Evolutionary conservation across 2,113 vertebrate species (phyloP), one percentile per base, ranked within the genome.

Genomic region (Muscicapa adusta): DNA sequence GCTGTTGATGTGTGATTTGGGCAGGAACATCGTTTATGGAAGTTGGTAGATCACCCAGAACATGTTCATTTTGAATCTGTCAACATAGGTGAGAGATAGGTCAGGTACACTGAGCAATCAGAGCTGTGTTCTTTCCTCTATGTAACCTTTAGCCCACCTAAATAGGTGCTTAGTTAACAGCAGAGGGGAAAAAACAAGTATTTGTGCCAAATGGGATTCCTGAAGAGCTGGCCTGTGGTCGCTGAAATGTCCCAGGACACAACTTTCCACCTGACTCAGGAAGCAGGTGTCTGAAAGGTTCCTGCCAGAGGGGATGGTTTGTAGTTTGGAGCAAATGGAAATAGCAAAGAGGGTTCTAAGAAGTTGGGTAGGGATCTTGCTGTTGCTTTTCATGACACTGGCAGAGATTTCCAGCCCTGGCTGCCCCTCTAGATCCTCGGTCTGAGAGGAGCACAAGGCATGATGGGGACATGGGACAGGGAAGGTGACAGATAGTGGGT

Each of bases 121-220:
- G n/a, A n/a, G 42, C 83, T 86, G 33, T 58, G 18, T 77, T 71
- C 47, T 66, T 94, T 76, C 74, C 58, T 17, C 28, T 47, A 0
- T 66, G 60, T 94, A 93, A 94, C 91, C 92, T 95, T 96, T 94
- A 84, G 43, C 68, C 75, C 31, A 63, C 67, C 43, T 91, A 54
- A 93, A 66, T 62, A 84, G 43, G 31, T 33, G 54, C 14, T 58
- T n/a, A 85, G 14, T 73, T 95, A 62, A 33, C 33, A 91, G 47
- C 72, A 70, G 71, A 83, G 85, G 81, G 68, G 79, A 80, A 95
- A 96, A 96, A 96, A 93, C 91, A 96, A 95, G 34, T 95, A 60
- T 80, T 95, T 93, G 83, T 94, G 94, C 92, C 94, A 95, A 86
- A 71, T 53, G 60, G 14, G 47, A 84, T 88, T 88, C 83, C 65